Evolutionary conservation across 2,113 vertebrate genomes (phyloP), one percentile per base, ranked within the genome.

Genomic region (Larimichthys polyactis): DNA sequence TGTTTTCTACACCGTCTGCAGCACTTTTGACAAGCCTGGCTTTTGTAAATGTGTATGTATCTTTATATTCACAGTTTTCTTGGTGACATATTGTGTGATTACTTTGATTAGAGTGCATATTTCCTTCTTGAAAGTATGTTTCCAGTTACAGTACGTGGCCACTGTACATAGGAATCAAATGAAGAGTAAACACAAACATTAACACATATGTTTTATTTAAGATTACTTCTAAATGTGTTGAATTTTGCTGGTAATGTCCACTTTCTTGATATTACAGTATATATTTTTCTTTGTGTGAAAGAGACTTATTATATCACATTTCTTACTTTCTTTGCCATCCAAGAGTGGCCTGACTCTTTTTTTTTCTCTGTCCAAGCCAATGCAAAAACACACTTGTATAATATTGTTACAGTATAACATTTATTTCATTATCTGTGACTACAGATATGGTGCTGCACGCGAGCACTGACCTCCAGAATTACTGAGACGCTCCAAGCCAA

Each of bases 1-100:
- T 91, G 82, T 95, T 95, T 95, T 95, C 91, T 95, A 94, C 92
- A 93, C 93, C 85, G 89, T 93, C 93, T 91, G 90, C 94, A 88
- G 90, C 91, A 93, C 94, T 95, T 95, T 95, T 95, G 84, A 92
- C 84, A 92, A 88, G 81, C 88, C 86, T 83, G 79, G 90, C 92
- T 92, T 94, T 95, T 95, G 92, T 93, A 95, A 91, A 95, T 94
- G 92, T 92, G 87, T 94, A 91, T 83, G 87, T 90, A 92, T 91
- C 91, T 93, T 92, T 94, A 87, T 92, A 94, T 89, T 89, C 69
- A 83, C 82, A 79, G 83, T 91, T 89, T 89, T 93, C 84, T 91
- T 88, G 83, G 91, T 91, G 87, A 89, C 81, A 90, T 90, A 84
- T 87, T 58, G 81, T 89, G 89, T 91, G 85, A 86, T 85, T 84